phyloP scores from a whole-genome alignment of 2,113 vertebrate species.

The Parus major region DNA sequence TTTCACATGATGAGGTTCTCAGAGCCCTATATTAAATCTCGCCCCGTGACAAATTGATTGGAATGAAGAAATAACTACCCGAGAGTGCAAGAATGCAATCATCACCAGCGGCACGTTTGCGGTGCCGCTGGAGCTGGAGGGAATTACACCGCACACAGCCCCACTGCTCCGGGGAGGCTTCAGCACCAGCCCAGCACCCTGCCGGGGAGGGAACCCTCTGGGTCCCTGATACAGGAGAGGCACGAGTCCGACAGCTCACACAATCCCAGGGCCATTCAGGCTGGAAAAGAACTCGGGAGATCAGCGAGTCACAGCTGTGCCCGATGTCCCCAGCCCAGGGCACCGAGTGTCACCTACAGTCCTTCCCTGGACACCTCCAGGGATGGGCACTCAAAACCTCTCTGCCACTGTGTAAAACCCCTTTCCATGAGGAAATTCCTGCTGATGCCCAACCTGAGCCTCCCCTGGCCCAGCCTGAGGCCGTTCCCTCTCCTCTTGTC shows the following conservation, averaged over 20 bases:
- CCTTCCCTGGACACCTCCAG: background rate
- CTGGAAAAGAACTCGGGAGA: background rate
- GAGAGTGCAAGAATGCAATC: background rate
- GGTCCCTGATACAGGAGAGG: accelerated
- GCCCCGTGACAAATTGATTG: background rate
- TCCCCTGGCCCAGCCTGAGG: background rate
- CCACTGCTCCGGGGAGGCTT: background rate
- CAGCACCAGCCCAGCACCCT: accelerated
- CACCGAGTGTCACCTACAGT: accelerated
- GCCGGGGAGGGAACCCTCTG: background rate
- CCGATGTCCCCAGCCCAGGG: background rate
- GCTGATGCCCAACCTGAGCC: accelerated
- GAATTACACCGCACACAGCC: background rate
- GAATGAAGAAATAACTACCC: background rate
- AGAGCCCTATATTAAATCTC: background rate
- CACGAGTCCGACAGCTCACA: background rate
- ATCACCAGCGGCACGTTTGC: background rate
- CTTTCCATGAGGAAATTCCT: background rate
- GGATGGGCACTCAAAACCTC: background rate
- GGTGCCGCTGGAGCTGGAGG: background rate
- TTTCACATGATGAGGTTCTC: background rate
- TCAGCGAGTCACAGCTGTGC: accelerated
- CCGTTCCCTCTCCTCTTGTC: background rate
- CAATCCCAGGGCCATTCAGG: accelerated
- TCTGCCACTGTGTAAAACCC: accelerated